phyloP scores from a whole-genome alignment of 30 jellyfish, hydroid and myxozoan genomes.

The Pseudorhiza aurosa region DNA sequence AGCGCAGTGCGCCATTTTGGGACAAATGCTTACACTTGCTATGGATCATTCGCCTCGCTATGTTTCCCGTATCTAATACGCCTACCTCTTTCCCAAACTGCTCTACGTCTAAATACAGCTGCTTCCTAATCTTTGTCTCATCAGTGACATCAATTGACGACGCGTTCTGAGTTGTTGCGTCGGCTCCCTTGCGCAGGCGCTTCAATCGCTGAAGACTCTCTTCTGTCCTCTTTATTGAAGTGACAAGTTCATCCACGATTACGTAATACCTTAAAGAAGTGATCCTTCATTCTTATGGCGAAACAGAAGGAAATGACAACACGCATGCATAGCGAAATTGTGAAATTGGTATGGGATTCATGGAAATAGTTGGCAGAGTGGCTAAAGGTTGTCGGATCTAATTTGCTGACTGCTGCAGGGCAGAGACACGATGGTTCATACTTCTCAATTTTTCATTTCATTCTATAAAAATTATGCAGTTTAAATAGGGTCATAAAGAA shows the following conservation, averaged over 20 bases:
- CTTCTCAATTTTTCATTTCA: no score
- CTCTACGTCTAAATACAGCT: conserved; percentile 74
- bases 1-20: no score
- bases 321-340: background rate
- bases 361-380: no score
- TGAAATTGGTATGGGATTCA: no score
- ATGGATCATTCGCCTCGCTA: background rate
- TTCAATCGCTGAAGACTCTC: conserved; percentile 94
- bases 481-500: no score
- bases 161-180: conserved; percentile 20
- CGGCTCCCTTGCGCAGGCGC: conserved; percentile 90
- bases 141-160: conserved; percentile 78
- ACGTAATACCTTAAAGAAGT: conserved; percentile 55
- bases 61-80: background rate
- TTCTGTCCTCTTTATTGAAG: conserved; percentile 95
- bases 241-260: conserved; percentile 82
- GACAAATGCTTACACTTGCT: no score
- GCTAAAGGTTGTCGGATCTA: no score
- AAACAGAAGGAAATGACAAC: background rate
- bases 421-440: no score
- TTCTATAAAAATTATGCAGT: no score
- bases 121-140: conserved; percentile 89
- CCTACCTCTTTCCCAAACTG: conserved; percentile 90
- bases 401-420: no score
- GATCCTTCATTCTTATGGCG: background rate